Percentiles rank a stretch among this genome's conserved stretches.
Conservation (phyloP, 2,797 vertebrate species). For the Xenentodon cancila region DNA sequence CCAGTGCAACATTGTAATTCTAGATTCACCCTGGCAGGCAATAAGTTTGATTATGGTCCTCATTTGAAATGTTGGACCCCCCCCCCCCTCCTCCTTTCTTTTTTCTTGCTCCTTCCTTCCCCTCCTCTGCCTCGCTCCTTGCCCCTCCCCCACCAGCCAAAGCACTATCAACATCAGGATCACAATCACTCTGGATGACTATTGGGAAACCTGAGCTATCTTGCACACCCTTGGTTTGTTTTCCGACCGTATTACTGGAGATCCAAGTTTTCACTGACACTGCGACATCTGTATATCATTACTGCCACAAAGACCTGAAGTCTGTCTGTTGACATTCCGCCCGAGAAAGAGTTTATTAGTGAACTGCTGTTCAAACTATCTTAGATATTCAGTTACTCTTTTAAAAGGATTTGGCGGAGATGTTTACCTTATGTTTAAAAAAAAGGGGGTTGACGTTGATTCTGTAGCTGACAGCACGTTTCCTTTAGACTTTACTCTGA, state of each 20-base stretch:
- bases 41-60: slow-evolving; percentile 79
- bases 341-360: slow-evolving; percentile 2
- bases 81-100: slow-evolving; percentile 15
- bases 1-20: slow-evolving; percentile 53
- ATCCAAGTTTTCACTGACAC: slow-evolving; percentile 55
- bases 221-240: slow-evolving; percentile 52
- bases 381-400: not conserved
- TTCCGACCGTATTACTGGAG: slow-evolving; percentile 54
- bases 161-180: slow-evolving; percentile 57
- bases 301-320: slow-evolving; percentile 38
- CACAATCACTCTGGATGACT: slow-evolving; percentile 54
- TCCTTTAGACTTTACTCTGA: slow-evolving; percentile 31
- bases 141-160: slow-evolving; percentile 24
- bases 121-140: not conserved
- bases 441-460: slow-evolving; percentile 44
- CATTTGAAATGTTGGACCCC: slow-evolving; percentile 74
- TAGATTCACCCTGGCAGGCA: slow-evolving; percentile 76
- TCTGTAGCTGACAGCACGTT: slow-evolving; percentile 35
- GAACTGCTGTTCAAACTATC: not conserved
- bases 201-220: slow-evolving; percentile 66
- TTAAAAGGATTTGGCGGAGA: slow-evolving; percentile 36
- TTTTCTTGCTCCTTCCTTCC: slow-evolving; percentile 22
- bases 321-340: slow-evolving; percentile 15
- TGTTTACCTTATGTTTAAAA: slow-evolving; percentile 64
- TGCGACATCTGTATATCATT: slow-evolving; percentile 53